Evolutionary conservation across 1,140 invertebrate species (phyloP).

Genomic region (Tetragnatha versicolor): DNA sequence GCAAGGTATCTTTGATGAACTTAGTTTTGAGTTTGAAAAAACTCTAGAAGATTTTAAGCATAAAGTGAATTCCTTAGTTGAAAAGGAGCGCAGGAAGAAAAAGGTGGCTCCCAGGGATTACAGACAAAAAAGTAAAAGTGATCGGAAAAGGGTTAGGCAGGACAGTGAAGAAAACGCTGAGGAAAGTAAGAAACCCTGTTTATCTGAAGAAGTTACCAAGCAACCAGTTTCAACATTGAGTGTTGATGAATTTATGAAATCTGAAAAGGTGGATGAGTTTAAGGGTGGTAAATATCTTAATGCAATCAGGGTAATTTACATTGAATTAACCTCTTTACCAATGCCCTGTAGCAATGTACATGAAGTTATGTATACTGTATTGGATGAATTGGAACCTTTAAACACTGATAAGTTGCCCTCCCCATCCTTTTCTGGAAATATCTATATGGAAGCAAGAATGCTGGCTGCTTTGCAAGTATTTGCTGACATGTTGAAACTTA

Average conservation of each 20-base stretch:
- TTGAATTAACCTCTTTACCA: conserved; percentile 37
- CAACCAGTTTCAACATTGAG: not conserved
- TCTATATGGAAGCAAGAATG: conserved; percentile 48
- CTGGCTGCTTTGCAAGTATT: conserved; percentile 26
- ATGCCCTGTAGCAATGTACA: conserved; percentile 45
- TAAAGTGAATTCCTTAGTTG: conserved; percentile 30
- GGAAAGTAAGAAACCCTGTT: conserved; percentile 46
- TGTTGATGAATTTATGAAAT: conserved; percentile 53
- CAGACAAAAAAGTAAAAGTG: conserved; percentile 28
- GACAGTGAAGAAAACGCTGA: conserved; percentile 39
- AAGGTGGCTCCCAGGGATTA: conserved; percentile 41
- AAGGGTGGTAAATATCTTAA: conserved; percentile 46
- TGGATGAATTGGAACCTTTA: conserved; percentile 40
- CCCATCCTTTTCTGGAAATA: conserved; percentile 51
- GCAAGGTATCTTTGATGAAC: conserved; percentile 49
- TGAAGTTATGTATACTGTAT: conserved; percentile 41
- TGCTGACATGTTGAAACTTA: conserved; percentile 27
- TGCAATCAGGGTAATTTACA: conserved; percentile 34
- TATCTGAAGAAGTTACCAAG: conserved; percentile 40
- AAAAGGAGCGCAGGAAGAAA: conserved; percentile 42
- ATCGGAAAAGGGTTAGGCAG: conserved; percentile 29
- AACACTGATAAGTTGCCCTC: conserved; percentile 48
- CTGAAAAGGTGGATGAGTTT: conserved; percentile 51
- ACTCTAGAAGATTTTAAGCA: conserved; percentile 48
- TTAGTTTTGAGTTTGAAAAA: conserved; percentile 53